These are phyloP conservation scores for Sinopyrophorus schimmeli DNA, from an alignment of 2,888 invertebrate genomes.

Conservation along the genomic window DNA sequence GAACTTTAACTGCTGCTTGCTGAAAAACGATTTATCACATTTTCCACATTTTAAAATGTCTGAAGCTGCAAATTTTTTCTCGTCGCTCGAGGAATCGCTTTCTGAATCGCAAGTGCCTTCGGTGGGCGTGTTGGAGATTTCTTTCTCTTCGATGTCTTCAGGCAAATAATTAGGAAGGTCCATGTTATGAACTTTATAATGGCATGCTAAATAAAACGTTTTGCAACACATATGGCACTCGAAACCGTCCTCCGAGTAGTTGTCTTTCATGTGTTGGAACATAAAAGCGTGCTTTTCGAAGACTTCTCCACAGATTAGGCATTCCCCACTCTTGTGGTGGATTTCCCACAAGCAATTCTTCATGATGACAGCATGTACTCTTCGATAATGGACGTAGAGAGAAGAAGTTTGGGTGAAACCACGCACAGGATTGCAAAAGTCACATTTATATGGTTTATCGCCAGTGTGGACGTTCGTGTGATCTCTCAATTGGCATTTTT, in stretches of 20 bases:
- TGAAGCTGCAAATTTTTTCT: constrained; percentile 1
- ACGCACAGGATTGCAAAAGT: constrained; percentile 19
- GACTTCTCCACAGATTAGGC: constrained; percentile 16
- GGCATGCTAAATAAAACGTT: constrained; percentile 16
- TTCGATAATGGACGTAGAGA: constrained; percentile 22
- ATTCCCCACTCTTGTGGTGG: constrained; percentile 21
- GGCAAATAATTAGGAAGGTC: too few relatives aligned
- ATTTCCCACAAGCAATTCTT: constrained; percentile 24
- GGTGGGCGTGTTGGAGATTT: too few relatives aligned
- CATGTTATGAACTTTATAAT: constrained; percentile 14
- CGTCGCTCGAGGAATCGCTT: background rate
- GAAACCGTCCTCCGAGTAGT: constrained; percentile 11
- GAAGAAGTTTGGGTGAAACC: constrained; percentile 28
- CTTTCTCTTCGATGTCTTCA: too few relatives aligned
- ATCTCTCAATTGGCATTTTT: constrained; percentile 23
- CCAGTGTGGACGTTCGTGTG: constrained; percentile 24
- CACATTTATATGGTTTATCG: constrained; percentile 23
- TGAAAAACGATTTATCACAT: constrained; percentile 17
- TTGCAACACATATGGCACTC: constrained; percentile 18
- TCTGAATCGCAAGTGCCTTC: constrained; percentile 10
- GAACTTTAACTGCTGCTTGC: constrained; percentile 11
- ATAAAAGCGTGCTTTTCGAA: constrained; percentile 21
- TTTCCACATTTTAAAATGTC: constrained; percentile 4
- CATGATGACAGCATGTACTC: constrained; percentile 17
- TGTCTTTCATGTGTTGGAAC: constrained; percentile 20